Evolutionary conservation across 1,140 invertebrate species (phyloP).

Genomic region (Drosophila tristis): DNA sequence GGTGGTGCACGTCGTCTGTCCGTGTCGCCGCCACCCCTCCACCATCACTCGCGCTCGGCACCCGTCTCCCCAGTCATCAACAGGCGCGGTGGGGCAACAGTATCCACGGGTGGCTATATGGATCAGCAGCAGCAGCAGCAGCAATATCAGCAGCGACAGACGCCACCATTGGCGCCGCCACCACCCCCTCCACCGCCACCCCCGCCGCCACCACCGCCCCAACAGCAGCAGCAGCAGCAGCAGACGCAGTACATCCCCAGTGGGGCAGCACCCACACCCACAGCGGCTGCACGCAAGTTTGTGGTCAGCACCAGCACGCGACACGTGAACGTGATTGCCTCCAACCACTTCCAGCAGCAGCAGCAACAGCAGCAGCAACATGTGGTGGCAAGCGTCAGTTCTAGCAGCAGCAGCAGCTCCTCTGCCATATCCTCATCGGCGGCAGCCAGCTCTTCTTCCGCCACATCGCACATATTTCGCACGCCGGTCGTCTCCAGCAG

Average conservation of each 20-base stretch:
- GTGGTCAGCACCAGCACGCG: constrained; percentile 75
- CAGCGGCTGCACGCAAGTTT: constrained; percentile 74
- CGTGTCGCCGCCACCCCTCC: constrained; percentile 76
- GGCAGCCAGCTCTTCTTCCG: constrained; percentile 21
- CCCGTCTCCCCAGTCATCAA: constrained; percentile 67
- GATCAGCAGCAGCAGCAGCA: constrained; percentile 58
- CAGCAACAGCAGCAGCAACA: constrained; percentile 56
- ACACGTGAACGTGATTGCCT: constrained; percentile 72
- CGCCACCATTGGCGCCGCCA: constrained; percentile 57
- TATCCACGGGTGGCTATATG: constrained; percentile 31
- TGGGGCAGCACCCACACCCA: constrained; percentile 31
- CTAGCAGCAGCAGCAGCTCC: constrained; percentile 47
- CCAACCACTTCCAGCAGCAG: constrained; percentile 66
- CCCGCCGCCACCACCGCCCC: constrained; percentile 36
- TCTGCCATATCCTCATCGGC: constrained; percentile 33
- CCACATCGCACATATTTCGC: constrained; percentile 70
- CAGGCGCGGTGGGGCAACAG: constrained; percentile 40
- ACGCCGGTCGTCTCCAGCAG: constrained; percentile 82
- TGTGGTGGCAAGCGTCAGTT: constrained; percentile 59
- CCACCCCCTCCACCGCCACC: constrained; percentile 45
- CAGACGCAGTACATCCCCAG: constrained; percentile 41
- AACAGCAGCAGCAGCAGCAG: constrained; percentile 48
- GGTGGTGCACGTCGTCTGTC: constrained; percentile 53
- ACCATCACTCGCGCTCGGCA: constrained; percentile 76
- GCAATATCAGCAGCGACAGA: constrained; percentile 62